Base-by-base conservation (phyloP, 2,113 vertebrate genomes). In the Vimba vimba region DNA sequence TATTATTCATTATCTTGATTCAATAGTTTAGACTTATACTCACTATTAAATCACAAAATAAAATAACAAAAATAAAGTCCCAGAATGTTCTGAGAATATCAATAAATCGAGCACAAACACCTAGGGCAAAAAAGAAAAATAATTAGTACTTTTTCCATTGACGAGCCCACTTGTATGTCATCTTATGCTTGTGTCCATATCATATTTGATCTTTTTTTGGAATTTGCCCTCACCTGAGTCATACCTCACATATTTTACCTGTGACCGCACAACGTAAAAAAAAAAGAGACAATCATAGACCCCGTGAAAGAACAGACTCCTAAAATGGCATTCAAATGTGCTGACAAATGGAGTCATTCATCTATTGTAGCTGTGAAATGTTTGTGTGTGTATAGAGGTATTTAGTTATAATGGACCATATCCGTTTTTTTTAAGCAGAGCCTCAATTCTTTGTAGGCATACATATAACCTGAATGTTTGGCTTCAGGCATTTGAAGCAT, bases 171-270 rank as follows among this genome's bases (percentile, higher is more conserved):
- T 21, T 39, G 33, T 10, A 21, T 36, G 33, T 1, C 9, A 21
- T 0, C 55, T 21, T 21, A 21, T 21, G 55, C 2, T 8, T 57
- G 55, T 43, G 36, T 23, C 21, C 3, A 12, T 71, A 23, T 11
- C 9, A n/a, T 71, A n/a, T 71, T 2, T 71, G 68, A 43, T 43
- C 0, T 43, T 43, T 23, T 69, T 73, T 73, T 73, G 33, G 59
- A 30, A 77, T 78, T 47, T 45, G 36, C 23, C 57, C 59, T 82
- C 83, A 62, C 36, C 69, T 66, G 36, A 83, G 80, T 89, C 86
- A 84, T 86, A 86, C 80, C 86, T 83, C 27, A 59, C 75, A 86
- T 87, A 84, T 39, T 68, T 50, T 23, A 52, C 80, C 17, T 76
- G 33, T 86, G 82, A 79, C 55, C 15, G 5, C 10, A 66, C 0